Base-by-base conservation (phyloP, 2,797 vertebrate genomes). In the Pyrocephalus nanus region DNA sequence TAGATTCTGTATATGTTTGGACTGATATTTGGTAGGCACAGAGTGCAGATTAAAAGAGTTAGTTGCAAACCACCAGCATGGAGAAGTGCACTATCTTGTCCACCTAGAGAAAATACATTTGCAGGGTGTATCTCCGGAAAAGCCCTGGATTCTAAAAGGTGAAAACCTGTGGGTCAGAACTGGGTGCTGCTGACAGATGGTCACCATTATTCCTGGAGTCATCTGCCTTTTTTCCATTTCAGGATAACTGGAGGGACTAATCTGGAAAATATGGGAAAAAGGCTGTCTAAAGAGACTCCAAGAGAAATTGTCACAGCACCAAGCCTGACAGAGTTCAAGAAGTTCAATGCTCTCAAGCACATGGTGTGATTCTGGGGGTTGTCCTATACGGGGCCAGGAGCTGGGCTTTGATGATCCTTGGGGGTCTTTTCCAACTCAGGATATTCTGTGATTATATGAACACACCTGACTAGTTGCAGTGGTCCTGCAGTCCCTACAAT, bases 401-500 rank as follows among this genome's bases (percentile, higher is more conserved):
- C 2, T 53, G 38, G 11, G 27, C 18, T 84, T 26, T 5, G 21
- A 32, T 65, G 27, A 83, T 45, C 32, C 17, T 57, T 70, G 32
- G 29, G 58, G 26, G 7, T 58, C 15, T 21, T 77, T 77, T 72
- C 45, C 58, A 65, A 12, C 18, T 34, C 29, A 53, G 38, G 45
- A 32, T 47, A 32, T 27, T 60, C 58, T 34, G 20, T 11, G 16
- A 8, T 53, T 65, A 34, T 53, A 34, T 40, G 51, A 76, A 79
- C 32, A 34, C 0, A 0, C 10, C 13, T 20, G 32, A 62, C 25
- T 25, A 50, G 34, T 34, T 76, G n/a, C n/a, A 45, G 11, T 40
- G 60, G 30, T 92, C 15, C 72, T 34, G 15, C n/a, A 65, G 4
- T 30, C 20, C 30, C 27, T 48, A 42, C 11, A 76, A 62, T 16